Evolutionary conservation across 2,113 vertebrate species (phyloP).

Genomic region (Dasypus novemcinctus): DNA sequence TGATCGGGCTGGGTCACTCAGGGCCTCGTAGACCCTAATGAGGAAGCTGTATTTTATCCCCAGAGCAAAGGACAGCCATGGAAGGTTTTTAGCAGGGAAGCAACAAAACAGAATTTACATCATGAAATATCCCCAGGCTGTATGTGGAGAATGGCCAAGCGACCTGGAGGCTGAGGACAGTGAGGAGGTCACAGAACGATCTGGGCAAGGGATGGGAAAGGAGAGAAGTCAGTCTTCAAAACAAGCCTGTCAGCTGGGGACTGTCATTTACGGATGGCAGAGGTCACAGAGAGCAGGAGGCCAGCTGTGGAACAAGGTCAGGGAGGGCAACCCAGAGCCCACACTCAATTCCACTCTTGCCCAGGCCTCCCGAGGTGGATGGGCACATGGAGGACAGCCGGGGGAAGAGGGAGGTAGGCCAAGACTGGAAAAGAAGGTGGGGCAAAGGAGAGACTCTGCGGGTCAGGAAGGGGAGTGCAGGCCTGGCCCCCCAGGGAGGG

Average conservation of each 20-base stretch:
- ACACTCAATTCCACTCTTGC: too few relatives aligned
- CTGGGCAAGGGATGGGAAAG: not conserved
- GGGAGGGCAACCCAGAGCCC: accelerated
- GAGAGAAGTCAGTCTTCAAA: not conserved
- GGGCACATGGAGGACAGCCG: accelerated
- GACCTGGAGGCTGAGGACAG: not conserved
- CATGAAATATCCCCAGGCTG: not conserved
- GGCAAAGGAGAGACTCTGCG: not conserved
- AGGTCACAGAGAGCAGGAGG: not conserved
- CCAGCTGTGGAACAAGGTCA: too few relatives aligned
- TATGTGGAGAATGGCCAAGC: not conserved
- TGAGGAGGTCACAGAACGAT: not conserved
- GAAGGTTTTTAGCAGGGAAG: not conserved
- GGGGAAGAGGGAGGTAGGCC: accelerated
- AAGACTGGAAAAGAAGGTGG: not conserved
- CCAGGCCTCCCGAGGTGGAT: too few relatives aligned
- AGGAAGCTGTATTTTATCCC: not conserved
- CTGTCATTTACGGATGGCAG: not conserved
- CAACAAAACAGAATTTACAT: not conserved
- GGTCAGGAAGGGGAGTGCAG: not conserved
- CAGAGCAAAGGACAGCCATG: not conserved
- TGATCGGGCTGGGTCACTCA: not conserved
- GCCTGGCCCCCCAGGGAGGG: not conserved
- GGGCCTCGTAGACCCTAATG: not conserved
- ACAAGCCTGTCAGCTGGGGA: too few relatives aligned